Conservation (phyloP, 2,797 vertebrate genomes). For the Aselliscus stoliczkanus region DNA sequence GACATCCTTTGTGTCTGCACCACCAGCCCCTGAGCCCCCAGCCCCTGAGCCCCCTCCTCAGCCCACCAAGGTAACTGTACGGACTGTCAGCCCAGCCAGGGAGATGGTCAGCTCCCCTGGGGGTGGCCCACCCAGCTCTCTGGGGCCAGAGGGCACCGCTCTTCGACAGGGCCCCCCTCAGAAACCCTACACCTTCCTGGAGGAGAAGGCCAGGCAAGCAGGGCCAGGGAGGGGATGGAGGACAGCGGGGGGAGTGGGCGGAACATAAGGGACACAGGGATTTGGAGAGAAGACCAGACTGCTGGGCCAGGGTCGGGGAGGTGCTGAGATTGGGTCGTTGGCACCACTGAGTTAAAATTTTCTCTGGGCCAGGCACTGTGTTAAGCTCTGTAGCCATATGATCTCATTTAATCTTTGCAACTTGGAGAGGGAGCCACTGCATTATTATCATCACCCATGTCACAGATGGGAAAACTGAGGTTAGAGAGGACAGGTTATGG, state of each 20-base stretch:
- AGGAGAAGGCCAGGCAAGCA: slow-evolving; percentile 96
- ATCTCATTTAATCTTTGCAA: not conserved
- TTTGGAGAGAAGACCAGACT: not conserved
- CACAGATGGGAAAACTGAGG: not conserved
- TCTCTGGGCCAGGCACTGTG: not conserved
- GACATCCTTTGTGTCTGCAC: slow-evolving; percentile 82
- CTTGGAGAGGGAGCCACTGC: not conserved
- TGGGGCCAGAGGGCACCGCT: slow-evolving; percentile 81
- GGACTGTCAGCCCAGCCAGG: slow-evolving; percentile 84
- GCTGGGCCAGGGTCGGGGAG: not conserved
- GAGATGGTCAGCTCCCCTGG: slow-evolving; percentile 60
- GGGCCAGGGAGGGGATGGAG: not conserved
- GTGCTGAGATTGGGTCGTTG: not conserved
- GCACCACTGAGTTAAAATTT: not conserved
- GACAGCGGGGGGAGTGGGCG: no score
- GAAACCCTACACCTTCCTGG: slow-evolving; percentile 98
- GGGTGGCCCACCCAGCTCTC: slow-evolving; percentile 61
- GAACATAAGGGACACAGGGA: not conserved
- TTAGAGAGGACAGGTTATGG: not conserved
- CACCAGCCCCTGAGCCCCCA: slow-evolving; percentile 61
- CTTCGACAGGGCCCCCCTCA: slow-evolving; percentile 94
- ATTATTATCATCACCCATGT: not conserved
- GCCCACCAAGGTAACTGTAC: slow-evolving; percentile 83
- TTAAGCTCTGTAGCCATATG: not conserved
- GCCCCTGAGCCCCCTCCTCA: slow-evolving; percentile 82